These are phyloP conservation scores for Anastrepha obliqua DNA, from an alignment of 1,140 invertebrate species.

Conservation along the genomic window DNA sequence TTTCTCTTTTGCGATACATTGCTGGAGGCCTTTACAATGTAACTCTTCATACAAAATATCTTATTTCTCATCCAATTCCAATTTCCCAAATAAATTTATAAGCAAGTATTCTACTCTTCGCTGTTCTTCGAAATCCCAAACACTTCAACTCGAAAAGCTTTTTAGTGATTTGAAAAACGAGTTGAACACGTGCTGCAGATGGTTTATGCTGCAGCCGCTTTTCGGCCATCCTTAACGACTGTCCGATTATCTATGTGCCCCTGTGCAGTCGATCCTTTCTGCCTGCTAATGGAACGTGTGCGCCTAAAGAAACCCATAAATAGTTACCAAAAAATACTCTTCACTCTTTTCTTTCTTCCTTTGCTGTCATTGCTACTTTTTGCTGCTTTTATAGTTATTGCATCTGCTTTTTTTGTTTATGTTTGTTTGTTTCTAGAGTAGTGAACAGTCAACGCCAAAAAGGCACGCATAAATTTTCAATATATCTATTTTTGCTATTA, in stretches of 20 bases:
- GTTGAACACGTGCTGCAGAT: slow-evolving; percentile 42
- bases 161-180: slow-evolving; percentile 39
- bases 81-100: too few species aligned
- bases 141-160: background rate
- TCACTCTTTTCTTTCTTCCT: background rate
- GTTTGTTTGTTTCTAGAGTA: background rate
- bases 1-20: too few species aligned
- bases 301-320: slow-evolving; percentile 47
- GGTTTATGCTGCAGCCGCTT: slow-evolving; percentile 23
- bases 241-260: background rate
- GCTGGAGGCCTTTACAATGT: too few species aligned
- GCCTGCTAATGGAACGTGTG: slow-evolving; percentile 32
- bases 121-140: background rate
- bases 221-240: background rate
- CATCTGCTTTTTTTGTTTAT: background rate
- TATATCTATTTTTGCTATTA: slow-evolving; percentile 35
- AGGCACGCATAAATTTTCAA: slow-evolving; percentile 43
- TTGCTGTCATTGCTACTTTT: background rate
- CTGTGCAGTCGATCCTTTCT: background rate
- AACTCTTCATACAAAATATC: too few species aligned
- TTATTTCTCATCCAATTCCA: too few species aligned
- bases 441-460: slow-evolving; percentile 34
- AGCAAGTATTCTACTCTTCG: too few species aligned
- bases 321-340: background rate
- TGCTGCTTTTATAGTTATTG: background rate